Percentiles rank a stretch among this genome's conserved stretches.
Conservation (phyloP, 2,113 vertebrate species). For the Atrichornis clamosus region DNA sequence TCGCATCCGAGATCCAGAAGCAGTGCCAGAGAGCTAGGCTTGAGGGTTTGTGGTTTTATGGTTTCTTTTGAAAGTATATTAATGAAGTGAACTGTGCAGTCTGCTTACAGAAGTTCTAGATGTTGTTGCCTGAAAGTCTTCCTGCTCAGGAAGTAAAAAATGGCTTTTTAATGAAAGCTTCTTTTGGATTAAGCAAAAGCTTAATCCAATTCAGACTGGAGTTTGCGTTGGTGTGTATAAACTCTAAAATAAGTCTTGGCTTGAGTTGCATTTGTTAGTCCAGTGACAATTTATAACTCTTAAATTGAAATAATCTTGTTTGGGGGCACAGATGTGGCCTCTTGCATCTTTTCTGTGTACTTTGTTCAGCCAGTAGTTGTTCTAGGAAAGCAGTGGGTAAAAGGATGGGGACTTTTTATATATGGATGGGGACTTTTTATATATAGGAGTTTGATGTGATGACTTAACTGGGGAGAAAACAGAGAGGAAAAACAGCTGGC, state of each 20-base stretch:
- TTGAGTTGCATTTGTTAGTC: neutral
- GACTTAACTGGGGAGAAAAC: neutral
- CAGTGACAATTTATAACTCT: neutral
- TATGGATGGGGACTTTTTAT: rapidly evolving
- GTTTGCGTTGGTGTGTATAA: neutral
- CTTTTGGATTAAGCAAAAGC: neutral
- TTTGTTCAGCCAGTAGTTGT: neutral
- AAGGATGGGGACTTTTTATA: neutral
- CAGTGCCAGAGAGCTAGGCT: neutral
- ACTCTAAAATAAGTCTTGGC: neutral
- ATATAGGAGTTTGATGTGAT: neutral
- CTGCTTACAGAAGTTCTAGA: neutral
- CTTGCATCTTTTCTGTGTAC: neutral
- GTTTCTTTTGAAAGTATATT: neutral
- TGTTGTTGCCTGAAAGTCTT: neutral
- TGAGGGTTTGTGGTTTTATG: neutral
- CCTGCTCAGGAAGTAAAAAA: neutral
- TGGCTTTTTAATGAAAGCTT: neutral
- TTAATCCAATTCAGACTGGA: neutral
- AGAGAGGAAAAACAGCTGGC: neutral
- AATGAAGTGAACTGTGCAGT: neutral
- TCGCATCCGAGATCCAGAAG: neutral
- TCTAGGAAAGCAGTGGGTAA: neutral
- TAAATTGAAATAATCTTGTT: neutral
- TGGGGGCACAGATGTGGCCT: neutral